Evolutionary conservation across 2,113 vertebrate species (phyloP).

Genomic region (Pedionomus torquatus): DNA sequence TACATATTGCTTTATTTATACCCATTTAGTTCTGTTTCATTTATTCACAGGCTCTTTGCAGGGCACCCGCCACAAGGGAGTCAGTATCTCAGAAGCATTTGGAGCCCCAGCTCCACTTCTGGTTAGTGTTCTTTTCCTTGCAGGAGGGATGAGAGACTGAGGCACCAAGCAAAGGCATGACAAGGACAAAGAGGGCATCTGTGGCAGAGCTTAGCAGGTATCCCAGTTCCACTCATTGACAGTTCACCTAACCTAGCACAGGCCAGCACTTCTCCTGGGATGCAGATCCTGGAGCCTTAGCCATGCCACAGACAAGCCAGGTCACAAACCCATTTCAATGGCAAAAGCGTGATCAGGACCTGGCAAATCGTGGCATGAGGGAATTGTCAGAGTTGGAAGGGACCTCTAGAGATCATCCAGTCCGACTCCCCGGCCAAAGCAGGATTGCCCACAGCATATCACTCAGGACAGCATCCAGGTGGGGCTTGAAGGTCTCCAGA

Average conservation of each 20-base stretch:
- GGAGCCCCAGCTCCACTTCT: background rate
- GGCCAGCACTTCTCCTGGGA: background rate
- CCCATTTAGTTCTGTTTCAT: background rate
- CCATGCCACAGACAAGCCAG: background rate
- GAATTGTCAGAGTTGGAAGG: too few species aligned
- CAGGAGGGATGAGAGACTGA: background rate
- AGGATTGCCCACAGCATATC: too few species aligned
- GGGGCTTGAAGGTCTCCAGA: too few species aligned
- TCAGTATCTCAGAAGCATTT: background rate
- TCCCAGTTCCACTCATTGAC: background rate
- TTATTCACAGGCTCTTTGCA: background rate
- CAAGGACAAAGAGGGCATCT: background rate
- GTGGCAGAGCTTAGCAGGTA: background rate
- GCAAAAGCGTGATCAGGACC: background rate
- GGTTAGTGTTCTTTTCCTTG: background rate
- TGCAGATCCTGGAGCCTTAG: background rate
- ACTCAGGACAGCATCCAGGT: too few species aligned
- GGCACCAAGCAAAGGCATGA: background rate
- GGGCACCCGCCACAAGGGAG: background rate
- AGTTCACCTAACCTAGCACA: background rate
- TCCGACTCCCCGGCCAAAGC: too few species aligned
- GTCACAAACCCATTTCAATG: background rate
- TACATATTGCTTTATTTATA: background rate
- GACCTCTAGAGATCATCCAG: too few species aligned
- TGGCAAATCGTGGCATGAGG: background rate